Base-by-base conservation (phyloP, 2,888 invertebrate genomes). In the Dryocosmus kuriphilus region DNA sequence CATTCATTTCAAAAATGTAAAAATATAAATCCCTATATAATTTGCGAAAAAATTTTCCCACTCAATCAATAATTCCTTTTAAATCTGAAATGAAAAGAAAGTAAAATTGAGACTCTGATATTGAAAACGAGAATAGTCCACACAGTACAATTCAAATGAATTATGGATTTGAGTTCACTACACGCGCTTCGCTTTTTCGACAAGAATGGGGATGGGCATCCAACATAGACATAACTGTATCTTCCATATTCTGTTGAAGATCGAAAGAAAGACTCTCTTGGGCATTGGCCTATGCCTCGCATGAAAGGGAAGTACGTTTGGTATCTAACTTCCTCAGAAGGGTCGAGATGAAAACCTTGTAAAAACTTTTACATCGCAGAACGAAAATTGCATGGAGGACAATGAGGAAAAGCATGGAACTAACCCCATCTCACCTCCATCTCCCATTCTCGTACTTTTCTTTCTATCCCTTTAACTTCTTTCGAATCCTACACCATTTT, bases 261-360 rank as follows among this genome's bases (percentile, higher is more conserved):
- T 71, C 71, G 71, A 22, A 71, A 71, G 71, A 71, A 71, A 71
- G 71, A 71, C 51, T 71, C 71, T 51, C 71, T 71, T 71, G 71
- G 71, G 71, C 71, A 71, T 71, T 71, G 51, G 71, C 51, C 71
- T 71, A 51, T 71, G 51, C 51, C 71, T 71, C 67, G 16, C 16
- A 71, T 71, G 63, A 75, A 75, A 75, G 46, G 22, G 78, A 84
- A 81, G 82, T 83, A 84, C 78, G 81, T 83, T 86, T 81, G 82
- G 80, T 79, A 83, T 79, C 82, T 57, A 84, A 84, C 79, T 83
- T 84, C 38, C 46, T 22, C 76, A 79, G 63, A 78, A 82, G 79
- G 79, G 81, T 77, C 82, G 84, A 79, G 85, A 86, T 81, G 83
- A 84, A 84, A 88, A 86, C 82, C 85, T 86, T 84, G 85, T 87